Evolutionary conservation across 2,888 invertebrate genomes (phyloP).

Genomic region (Idaea straminata): DNA sequence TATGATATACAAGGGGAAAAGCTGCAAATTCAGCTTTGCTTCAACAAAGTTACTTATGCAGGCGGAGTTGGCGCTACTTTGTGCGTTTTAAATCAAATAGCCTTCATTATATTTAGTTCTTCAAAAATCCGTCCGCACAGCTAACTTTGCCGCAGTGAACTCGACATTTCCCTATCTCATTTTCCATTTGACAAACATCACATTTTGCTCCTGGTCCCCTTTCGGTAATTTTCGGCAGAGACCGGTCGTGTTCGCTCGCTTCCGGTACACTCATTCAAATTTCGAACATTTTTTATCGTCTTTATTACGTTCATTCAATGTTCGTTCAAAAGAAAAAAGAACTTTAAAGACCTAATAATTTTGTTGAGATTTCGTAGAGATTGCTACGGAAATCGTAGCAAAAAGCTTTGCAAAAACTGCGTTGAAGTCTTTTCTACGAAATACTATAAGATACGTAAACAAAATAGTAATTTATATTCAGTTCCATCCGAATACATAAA

Average conservation of each 20-base stretch:
- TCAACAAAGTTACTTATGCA: neutral
- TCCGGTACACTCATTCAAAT: constrained; percentile 50
- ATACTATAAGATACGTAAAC: constrained; percentile 9
- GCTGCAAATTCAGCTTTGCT: constrained; percentile 58
- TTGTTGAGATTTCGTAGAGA: neutral
- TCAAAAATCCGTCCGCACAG: neutral
- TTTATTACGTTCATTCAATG: neutral
- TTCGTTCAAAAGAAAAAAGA: neutral
- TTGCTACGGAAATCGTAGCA: neutral
- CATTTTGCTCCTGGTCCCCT: constrained; percentile 70
- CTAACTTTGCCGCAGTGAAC: constrained; percentile 10
- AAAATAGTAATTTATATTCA: neutral
- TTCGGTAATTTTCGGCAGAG: constrained; percentile 59
- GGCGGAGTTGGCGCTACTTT: neutral
- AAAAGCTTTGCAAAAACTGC: neutral
- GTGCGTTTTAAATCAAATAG: neutral
- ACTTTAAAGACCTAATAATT: neutral
- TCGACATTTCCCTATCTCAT: constrained; percentile 79
- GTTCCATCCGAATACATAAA: neutral
- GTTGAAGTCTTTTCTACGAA: constrained; percentile 4
- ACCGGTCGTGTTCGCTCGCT: constrained; percentile 54
- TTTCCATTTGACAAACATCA: constrained; percentile 81
- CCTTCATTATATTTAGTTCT: neutral
- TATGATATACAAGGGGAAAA: constrained; percentile 48
- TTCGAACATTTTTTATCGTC: constrained; percentile 34